A percentile compares a stretch with the other conserved stretches of the same genome.
Conservation (phyloP, 2,888 invertebrate species). For the Caenorhabditis zanzibari region DNA sequence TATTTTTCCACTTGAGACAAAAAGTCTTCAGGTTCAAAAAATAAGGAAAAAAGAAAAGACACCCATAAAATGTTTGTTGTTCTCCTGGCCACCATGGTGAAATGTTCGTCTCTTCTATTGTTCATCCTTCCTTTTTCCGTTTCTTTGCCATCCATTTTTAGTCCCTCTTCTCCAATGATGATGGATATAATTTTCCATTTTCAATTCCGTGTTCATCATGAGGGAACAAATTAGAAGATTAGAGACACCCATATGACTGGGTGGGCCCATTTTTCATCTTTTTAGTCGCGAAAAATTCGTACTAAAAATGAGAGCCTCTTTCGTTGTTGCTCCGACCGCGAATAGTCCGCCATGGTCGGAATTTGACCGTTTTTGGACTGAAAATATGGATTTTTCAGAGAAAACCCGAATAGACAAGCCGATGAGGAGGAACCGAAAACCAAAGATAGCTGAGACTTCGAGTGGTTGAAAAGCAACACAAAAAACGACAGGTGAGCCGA, state of each 20-base stretch:
- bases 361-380: no score
- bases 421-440: background rate
- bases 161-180: background rate
- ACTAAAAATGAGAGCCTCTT: no score
- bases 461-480: background rate
- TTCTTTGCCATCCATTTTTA: background rate
- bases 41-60: slow-evolving; percentile 1
- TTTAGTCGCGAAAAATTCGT: background rate
- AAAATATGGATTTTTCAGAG: no score
- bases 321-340: no score
- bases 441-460: background rate
- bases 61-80: slow-evolving; percentile 51
- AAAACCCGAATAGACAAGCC: no score
- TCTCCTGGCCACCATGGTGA: slow-evolving; percentile 54
- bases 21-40: slow-evolving; percentile 22
- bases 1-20: background rate
- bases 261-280: slow-evolving; percentile 9
- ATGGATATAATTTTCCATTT: slow-evolving; percentile 27
- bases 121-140: slow-evolving; percentile 29
- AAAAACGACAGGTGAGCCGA: background rate
- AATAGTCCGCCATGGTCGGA: no score
- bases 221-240: slow-evolving; percentile 51
- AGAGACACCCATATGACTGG: slow-evolving; percentile 9
- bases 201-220: slow-evolving; percentile 29
- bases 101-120: slow-evolving; percentile 15